Base-by-base conservation (phyloP, 2,888 invertebrate species). In the Caenorhabditis sp. region DNA sequence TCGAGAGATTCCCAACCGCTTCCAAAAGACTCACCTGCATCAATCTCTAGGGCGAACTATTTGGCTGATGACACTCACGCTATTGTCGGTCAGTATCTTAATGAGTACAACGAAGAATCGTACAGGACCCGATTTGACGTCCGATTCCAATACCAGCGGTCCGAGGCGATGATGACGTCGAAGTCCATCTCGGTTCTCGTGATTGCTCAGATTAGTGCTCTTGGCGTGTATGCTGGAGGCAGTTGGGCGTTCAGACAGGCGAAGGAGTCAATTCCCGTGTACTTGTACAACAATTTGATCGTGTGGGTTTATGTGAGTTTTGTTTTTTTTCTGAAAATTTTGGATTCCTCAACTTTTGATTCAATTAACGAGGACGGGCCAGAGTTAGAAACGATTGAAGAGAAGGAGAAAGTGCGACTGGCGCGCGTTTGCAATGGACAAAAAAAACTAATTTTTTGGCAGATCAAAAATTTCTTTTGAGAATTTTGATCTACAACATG, bases 281-380 rank as follows among this genome's bases (percentile, higher is more conserved):
- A 26, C 4, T 19, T 79, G 56, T 79, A 79, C 64, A 79, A 64
- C 24, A 79, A 79, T 38, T 24, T 79, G 19, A 47, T 79, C 16
- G 56, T 79, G 16, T 79, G 79, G 79, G 70, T 79, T n/a, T 79
- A 79, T 56, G 79, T 79, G 47, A 79, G 79, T 58, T 44, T 31
- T 19, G n/a, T n/a, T n/a, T n/a, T n/a, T n/a, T n/a, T n/a, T 44
- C 44, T 24, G 5, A 12, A 24, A 24, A 1, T 58, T 51, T 22
- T 4, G 31, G 31, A 31, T 31, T 31, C n/a, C n/a, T n/a, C n/a
- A n/a, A n/a, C n/a, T n/a, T n/a, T n/a, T n/a, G n/a, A n/a, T n/a
- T n/a, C n/a, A n/a, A n/a, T n/a, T n/a, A n/a, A n/a, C n/a, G n/a
- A n/a, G n/a, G n/a, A n/a, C n/a, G n/a, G n/a, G n/a, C n/a, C n/a